Percentiles rank a stretch among this genome's conserved stretches.
phyloP scores from a whole-genome alignment of 30 jellyfish, hydroid and myxozoan genomes.

The Chironex yamaguchii region DNA sequence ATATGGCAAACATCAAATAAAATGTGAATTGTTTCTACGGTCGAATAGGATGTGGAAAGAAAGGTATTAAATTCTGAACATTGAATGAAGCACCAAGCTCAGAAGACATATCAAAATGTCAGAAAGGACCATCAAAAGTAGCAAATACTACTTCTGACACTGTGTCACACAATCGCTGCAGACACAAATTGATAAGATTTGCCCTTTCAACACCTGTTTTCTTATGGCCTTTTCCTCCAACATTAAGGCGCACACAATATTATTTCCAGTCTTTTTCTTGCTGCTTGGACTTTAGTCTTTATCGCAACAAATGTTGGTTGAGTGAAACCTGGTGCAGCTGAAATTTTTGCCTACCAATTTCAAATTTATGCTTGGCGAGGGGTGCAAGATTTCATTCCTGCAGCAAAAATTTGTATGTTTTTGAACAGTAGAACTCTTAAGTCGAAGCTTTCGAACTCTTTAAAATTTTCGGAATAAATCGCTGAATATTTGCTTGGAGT shows the following conservation, averaged over 20 bases:
- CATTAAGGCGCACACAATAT: conserved; percentile 31
- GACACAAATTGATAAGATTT: conserved; percentile 28
- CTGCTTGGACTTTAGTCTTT: conserved; percentile 17
- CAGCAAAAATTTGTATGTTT: too few species aligned
- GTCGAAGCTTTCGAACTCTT: too few species aligned
- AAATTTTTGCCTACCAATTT: conserved; percentile 31
- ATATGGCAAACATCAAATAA: conserved; percentile 79
- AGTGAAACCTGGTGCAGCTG: conserved; percentile 53
- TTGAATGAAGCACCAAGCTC: conserved; percentile 66
- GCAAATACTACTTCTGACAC: conserved; percentile 14
- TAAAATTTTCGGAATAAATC: conserved; percentile 62
- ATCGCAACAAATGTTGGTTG: conserved; percentile 26
- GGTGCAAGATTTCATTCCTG: too few species aligned
- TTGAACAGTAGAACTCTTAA: too few species aligned
- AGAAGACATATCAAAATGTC: conserved; percentile 55
- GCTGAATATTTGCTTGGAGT: conserved; percentile 32
- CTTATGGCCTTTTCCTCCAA: conserved; percentile 46
- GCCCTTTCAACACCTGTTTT: conserved; percentile 63
- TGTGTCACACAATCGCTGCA: conserved; percentile 35
- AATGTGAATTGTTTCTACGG: conserved; percentile 17
- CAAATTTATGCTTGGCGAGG: too few species aligned
- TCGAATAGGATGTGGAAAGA: conserved; percentile 59
- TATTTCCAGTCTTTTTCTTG: conserved; percentile 10
- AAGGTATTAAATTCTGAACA: conserved; percentile 19
- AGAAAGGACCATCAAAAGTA: conserved; percentile 73